phyloP scores from a whole-genome alignment of 2,888 invertebrate species.

The Physocephala rufipes region DNA sequence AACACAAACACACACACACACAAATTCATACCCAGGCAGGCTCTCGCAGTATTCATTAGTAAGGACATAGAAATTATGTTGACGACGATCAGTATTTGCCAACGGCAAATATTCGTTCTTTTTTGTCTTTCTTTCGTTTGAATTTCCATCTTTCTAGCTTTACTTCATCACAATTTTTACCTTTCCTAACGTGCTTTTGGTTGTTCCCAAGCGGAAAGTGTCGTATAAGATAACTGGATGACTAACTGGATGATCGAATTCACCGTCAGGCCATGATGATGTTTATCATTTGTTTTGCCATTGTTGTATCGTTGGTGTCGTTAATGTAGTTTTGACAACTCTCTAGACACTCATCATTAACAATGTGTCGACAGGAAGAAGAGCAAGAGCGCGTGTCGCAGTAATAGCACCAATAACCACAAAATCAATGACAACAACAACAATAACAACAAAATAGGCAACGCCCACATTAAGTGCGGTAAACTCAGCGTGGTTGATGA shows the following conservation, averaged over 20 bases:
- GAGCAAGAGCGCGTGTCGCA: no score
- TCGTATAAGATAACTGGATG: no score
- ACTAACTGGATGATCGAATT: no score
- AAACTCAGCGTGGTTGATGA: background rate
- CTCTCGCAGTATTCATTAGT: conserved; percentile 26
- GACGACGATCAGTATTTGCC: conserved; percentile 21
- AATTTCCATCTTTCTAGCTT: background rate
- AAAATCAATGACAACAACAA: no score
- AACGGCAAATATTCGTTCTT: background rate
- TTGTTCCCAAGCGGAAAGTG: no score
- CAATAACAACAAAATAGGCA: background rate
- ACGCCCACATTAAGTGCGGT: conserved; percentile 10
- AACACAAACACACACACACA: background rate
- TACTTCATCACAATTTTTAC: background rate
- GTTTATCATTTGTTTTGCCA: background rate
- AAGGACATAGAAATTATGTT: background rate
- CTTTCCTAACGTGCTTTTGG: background rate
- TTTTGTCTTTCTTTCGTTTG: background rate
- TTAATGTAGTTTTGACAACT: background rate
- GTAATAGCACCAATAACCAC: no score
- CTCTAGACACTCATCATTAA: conserved; percentile 4
- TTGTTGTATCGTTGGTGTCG: background rate
- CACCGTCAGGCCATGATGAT: no score
- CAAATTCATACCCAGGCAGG: background rate
- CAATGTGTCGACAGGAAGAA: background rate